Base-by-base conservation (phyloP, 2,113 vertebrate species). In the Hippocampus comes region DNA sequence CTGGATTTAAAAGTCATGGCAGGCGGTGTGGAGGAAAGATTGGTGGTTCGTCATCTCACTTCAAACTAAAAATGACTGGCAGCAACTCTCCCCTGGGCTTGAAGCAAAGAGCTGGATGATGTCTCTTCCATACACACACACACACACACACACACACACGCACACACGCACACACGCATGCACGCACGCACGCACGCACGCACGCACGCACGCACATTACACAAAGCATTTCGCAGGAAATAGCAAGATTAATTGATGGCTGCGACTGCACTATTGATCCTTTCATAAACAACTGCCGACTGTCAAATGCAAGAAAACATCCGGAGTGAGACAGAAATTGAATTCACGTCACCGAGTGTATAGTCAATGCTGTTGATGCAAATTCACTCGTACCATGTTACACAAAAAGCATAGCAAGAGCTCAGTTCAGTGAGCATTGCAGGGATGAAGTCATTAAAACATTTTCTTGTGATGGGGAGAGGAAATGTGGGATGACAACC, bases 31-130 rank as follows among this genome's bases (percentile, higher is more conserved):
- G 68, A 78, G 73, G 68, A 75, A 73, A 67, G 76, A 84, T 80
- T 77, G 84, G 75, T 86, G 83, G 81, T 82, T 85, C 73, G 86
- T 86, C 76, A 78, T 82, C 78, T 78, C 76, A 78, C 83, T 88
- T 88, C 76, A 87, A 84, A 80, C 67, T 60, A 63, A 66, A 86
- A 84, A 84, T 84, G 80, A 88, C 70, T 84, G 86, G 82, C 87
- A 88, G 76, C 18, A 2, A 72, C 63, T 73, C 79, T 84, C 84
- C 80, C 73, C 43, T 61, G 72, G 73, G 76, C 46, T 5, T 17
- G 23, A 17, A 63, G 43, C 56, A 5, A 23, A 48, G 75, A 77
- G 79, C 75, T 74, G 71, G 72, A 77, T 73, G 72, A 3, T 9
- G 61, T 42, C 48, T 20, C 30, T 56, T 68, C 15, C 18, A 34